Evolutionary conservation across 2,113 vertebrate genomes (phyloP).

Genomic region (Recurvirostra avosetta): DNA sequence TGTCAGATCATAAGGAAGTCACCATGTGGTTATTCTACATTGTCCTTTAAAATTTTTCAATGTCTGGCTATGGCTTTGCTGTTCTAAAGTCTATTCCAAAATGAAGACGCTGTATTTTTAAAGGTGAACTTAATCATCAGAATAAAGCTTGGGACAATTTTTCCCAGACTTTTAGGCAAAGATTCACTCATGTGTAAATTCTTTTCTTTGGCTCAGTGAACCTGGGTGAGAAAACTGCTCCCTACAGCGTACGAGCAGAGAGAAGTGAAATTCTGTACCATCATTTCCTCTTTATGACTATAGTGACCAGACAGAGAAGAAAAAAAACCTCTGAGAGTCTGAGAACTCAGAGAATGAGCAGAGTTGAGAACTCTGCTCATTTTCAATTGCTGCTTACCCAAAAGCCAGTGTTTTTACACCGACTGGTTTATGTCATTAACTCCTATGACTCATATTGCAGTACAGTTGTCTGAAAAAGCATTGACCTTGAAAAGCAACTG

Average conservation of each 20-base stretch:
- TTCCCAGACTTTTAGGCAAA: neutral
- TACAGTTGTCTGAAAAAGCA: slow-evolving; percentile 46
- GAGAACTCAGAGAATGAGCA: too few species aligned
- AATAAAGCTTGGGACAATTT: neutral
- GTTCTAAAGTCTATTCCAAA: neutral
- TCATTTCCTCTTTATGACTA: neutral
- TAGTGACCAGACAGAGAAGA: neutral
- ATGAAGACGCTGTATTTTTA: neutral
- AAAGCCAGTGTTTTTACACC: slow-evolving; percentile 9
- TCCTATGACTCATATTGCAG: slow-evolving; percentile 52
- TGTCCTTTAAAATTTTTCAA: neutral
- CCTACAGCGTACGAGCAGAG: neutral
- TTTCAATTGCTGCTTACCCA: neutral
- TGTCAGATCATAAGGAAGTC: neutral
- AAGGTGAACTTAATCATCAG: neutral
- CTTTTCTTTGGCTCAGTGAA: neutral
- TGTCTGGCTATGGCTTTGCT: neutral
- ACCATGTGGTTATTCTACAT: neutral
- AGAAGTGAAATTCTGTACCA: neutral
- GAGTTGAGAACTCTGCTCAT: neutral
- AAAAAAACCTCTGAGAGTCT: too few species aligned
- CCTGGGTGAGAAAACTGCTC: neutral
- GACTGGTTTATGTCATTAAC: slow-evolving; percentile 19
- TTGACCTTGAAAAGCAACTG: slow-evolving; percentile 52
- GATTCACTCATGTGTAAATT: neutral